A percentile compares a stretch with the other conserved stretches of the same genome.
phyloP scores from a whole-genome alignment of 2,113 vertebrate genomes.

The Nerophis lumbriciformis region DNA sequence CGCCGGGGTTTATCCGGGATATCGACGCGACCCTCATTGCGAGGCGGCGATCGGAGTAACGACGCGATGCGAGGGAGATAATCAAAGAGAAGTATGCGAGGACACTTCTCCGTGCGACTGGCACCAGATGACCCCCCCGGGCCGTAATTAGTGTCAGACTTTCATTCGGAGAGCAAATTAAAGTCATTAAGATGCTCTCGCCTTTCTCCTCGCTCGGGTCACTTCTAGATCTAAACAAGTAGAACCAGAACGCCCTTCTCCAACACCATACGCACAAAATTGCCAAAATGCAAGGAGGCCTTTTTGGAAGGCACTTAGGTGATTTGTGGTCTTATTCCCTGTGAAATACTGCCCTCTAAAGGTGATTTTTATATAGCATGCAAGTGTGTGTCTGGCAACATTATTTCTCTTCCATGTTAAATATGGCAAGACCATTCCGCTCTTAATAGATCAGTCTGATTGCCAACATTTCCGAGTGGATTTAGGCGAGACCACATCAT shows the following conservation, averaged over 20 bases:
- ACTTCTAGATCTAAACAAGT: constrained; percentile 19
- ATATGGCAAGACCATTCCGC: constrained; percentile 38
- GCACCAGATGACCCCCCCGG: constrained; percentile 61
- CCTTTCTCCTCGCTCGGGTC: constrained; percentile 22
- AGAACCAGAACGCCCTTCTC: constrained; percentile 17
- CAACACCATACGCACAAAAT: not conserved
- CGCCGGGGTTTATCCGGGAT: too few relatives aligned
- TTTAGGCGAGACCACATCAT: constrained; percentile 53
- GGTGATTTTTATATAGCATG: constrained; percentile 21
- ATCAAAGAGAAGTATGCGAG: constrained; percentile 64
- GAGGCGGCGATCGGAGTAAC: constrained; percentile 50
- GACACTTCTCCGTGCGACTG: constrained; percentile 61
- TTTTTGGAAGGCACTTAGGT: constrained; percentile 3
- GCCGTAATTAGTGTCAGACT: constrained; percentile 65
- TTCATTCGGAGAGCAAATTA: constrained; percentile 67
- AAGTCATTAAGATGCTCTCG: constrained; percentile 55
- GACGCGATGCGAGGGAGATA: constrained; percentile 57
- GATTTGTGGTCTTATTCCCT: constrained; percentile 43
- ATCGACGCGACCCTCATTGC: too few relatives aligned
- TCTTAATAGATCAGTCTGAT: constrained; percentile 40
- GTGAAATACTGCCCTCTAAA: constrained; percentile 67
- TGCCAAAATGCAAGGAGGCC: not conserved
- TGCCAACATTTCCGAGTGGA: constrained; percentile 48
- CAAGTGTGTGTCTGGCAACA: constrained; percentile 12
- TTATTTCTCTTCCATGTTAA: constrained; percentile 30